Conservation (phyloP, 2,888 invertebrate genomes). For the Ptilodon capucinus region DNA sequence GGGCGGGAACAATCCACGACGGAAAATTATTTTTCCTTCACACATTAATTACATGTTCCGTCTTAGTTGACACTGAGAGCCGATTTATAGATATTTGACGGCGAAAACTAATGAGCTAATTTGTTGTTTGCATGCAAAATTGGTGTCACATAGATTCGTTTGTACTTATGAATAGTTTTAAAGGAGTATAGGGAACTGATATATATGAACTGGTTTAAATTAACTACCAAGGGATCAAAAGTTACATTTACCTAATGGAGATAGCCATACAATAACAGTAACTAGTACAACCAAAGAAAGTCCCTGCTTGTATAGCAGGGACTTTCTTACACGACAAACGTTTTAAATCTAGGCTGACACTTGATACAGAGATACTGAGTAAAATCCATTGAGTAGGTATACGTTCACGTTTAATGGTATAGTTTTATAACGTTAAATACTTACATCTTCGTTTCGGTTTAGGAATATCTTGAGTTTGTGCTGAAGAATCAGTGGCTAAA, state of each 20-base stretch:
- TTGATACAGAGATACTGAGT: constrained; percentile 2
- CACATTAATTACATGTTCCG: constrained; percentile 25
- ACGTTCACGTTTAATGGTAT: neutral
- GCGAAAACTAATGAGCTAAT: neutral
- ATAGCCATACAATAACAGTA: too few relatives aligned
- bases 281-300: too few relatives aligned
- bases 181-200: too few relatives aligned
- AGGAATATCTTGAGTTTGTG: constrained; percentile 51
- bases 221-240: too few relatives aligned
- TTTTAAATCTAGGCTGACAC: too few relatives aligned
- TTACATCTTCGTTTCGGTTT: constrained; percentile 63
- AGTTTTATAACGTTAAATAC: too few relatives aligned
- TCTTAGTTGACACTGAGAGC: constrained; percentile 7
- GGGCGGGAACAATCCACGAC: constrained; percentile 36
- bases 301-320: too few relatives aligned
- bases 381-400: neutral
- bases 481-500: constrained; percentile 54
- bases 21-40: constrained; percentile 50
- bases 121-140: neutral
- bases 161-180: too few relatives aligned
- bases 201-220: too few relatives aligned
- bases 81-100: neutral
- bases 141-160: neutral
- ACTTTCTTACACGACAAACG: too few relatives aligned
- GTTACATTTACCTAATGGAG: too few relatives aligned